phyloP scores from a whole-genome alignment of 2,888 invertebrate genomes.

The Leptothorax acervorum region DNA sequence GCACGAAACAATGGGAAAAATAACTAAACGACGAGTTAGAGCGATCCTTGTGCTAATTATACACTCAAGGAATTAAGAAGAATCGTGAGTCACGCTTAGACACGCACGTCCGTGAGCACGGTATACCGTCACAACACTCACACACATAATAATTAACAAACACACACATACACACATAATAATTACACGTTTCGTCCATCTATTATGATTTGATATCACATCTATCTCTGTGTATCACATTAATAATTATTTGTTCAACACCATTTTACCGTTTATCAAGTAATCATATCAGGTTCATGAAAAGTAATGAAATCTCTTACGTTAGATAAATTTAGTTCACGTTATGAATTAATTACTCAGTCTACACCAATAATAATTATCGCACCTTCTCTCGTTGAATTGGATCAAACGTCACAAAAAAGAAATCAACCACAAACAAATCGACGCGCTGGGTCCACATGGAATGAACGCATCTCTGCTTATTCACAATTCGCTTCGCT shows the following conservation, averaged over 20 bases:
- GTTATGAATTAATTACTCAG: not conserved
- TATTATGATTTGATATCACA: not conserved
- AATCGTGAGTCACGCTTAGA: slow-evolving; percentile 23
- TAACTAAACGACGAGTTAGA: slow-evolving; percentile 1
- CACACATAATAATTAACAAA: too few species aligned
- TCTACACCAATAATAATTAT: not conserved
- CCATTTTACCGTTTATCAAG: not conserved
- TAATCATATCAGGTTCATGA: not conserved
- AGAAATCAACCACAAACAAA: not conserved
- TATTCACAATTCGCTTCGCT: not conserved
- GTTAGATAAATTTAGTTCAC: not conserved
- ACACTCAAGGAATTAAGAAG: slow-evolving; percentile 21
- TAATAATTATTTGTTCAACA: not conserved
- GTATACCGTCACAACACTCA: not conserved
- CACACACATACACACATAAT: too few species aligned
- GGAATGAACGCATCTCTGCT: not conserved
- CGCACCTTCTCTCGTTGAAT: not conserved
- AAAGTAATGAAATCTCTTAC: not conserved
- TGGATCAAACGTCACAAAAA: not conserved
- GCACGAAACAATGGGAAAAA: not conserved
- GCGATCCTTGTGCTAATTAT: slow-evolving; percentile 28
- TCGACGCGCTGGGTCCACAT: not conserved
- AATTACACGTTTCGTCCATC: not conserved
- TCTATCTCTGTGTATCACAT: not conserved
- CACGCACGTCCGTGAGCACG: not conserved